Conservation (phyloP, 2,888 invertebrate species). For the Synergus laeviventris region DNA sequence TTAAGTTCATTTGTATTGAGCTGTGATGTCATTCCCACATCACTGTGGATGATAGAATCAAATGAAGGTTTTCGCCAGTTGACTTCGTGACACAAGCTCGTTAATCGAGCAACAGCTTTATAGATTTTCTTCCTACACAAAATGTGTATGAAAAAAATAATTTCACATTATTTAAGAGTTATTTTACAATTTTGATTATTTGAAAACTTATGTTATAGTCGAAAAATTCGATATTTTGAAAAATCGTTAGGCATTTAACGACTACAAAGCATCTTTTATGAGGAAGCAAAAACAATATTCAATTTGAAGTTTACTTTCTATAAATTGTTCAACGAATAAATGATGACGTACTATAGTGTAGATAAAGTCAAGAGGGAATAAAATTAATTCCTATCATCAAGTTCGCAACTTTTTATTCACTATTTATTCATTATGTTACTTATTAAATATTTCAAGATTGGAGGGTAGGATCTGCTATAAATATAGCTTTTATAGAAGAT, state of each 20-base stretch:
- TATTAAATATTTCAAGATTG: background rate
- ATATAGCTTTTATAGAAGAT: background rate
- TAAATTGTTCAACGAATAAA: background rate
- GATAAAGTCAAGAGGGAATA: background rate
- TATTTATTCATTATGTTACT: too few species aligned
- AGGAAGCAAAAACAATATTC: background rate
- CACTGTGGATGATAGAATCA: conserved; percentile 22
- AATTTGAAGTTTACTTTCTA: background rate
- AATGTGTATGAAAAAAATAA: background rate
- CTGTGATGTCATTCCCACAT: conserved; percentile 28
- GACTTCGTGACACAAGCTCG: conserved; percentile 27
- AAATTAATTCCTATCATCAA: background rate
- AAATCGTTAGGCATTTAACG: too few species aligned
- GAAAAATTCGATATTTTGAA: too few species aligned
- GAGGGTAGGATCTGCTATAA: background rate
- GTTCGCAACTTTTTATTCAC: background rate
- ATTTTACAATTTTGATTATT: too few species aligned
- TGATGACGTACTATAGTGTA: background rate
- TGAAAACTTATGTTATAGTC: too few species aligned
- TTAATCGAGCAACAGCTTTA: conserved; percentile 25
- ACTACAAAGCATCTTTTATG: too few species aligned
- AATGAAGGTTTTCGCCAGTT: conserved; percentile 18
- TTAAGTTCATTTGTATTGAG: conserved; percentile 7
- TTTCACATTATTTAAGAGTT: too few species aligned
- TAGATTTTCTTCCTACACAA: conserved; percentile 21